Evolutionary conservation across 2,888 invertebrate species (phyloP).

Genomic region (Eilema depressum): DNA sequence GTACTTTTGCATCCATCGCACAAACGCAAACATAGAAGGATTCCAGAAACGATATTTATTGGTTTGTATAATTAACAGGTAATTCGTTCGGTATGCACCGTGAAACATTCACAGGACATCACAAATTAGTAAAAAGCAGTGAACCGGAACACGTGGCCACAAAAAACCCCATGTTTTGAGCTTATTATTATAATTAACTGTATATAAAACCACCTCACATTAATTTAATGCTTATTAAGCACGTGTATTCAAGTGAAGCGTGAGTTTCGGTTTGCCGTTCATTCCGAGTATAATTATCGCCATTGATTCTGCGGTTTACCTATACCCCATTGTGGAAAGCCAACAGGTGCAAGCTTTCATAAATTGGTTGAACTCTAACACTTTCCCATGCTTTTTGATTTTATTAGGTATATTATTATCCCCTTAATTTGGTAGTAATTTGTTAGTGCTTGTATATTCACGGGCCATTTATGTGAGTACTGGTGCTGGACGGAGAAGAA

Average conservation of each 20-base stretch:
- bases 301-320: constrained; percentile 81
- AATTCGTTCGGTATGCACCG: constrained; percentile 29
- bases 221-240: constrained; percentile 83
- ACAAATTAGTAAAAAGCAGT: constrained; percentile 79
- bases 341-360: constrained; percentile 66
- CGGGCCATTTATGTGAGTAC: neutral
- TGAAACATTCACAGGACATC: constrained; percentile 74
- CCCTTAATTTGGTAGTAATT: neutral
- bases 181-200: constrained; percentile 83
- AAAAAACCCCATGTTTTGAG: constrained; percentile 71
- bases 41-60: no score
- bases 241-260: constrained; percentile 77
- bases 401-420: constrained; percentile 6
- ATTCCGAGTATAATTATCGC: constrained; percentile 80
- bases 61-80: constrained; percentile 2
- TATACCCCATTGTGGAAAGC: constrained; percentile 52
- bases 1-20: no score
- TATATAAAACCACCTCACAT: constrained; percentile 82
- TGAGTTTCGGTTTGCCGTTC: constrained; percentile 70
- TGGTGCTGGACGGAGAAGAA: neutral
- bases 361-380: constrained; percentile 17
- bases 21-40: no score
- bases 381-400: constrained; percentile 55
- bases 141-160: constrained; percentile 73
- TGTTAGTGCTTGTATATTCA: neutral